These are phyloP conservation scores for Calameuta pallipes DNA, from an alignment of 2,888 invertebrate genomes.

Conservation along the genomic window DNA sequence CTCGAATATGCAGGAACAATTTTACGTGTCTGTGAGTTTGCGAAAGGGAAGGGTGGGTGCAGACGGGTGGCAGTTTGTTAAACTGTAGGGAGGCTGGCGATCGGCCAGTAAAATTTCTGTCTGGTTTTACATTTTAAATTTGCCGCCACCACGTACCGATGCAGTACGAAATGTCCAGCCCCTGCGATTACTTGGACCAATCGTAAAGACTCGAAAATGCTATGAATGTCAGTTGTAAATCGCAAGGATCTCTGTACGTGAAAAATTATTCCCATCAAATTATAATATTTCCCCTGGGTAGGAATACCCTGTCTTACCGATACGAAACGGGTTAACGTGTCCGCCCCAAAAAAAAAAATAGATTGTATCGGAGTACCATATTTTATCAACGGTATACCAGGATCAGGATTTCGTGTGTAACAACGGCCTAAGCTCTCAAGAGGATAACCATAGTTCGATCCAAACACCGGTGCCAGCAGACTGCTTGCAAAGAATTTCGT, in stretches of 20 bases:
- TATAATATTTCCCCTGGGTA: background rate
- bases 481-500: background rate
- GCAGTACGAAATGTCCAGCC: background rate
- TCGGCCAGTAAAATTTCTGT: constrained; percentile 35
- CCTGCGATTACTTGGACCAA: background rate
- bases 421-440: background rate
- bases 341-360: background rate
- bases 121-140: constrained; percentile 18
- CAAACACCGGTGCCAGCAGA: background rate
- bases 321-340: background rate
- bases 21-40: constrained; percentile 29
- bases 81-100: constrained; percentile 31
- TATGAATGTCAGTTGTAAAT: background rate
- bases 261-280: constrained; percentile 26
- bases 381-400: background rate
- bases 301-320: background rate
- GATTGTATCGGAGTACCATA: background rate
- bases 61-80: constrained; percentile 33
- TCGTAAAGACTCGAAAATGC: background rate
- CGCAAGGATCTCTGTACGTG: constrained; percentile 3
- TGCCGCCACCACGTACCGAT: background rate
- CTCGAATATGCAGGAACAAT: constrained; percentile 11
- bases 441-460: background rate
- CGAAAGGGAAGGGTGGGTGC: background rate
- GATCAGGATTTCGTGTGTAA: background rate